phyloP scores from a whole-genome alignment of 2,797 vertebrate genomes.

The Crenuchus spilurus region DNA sequence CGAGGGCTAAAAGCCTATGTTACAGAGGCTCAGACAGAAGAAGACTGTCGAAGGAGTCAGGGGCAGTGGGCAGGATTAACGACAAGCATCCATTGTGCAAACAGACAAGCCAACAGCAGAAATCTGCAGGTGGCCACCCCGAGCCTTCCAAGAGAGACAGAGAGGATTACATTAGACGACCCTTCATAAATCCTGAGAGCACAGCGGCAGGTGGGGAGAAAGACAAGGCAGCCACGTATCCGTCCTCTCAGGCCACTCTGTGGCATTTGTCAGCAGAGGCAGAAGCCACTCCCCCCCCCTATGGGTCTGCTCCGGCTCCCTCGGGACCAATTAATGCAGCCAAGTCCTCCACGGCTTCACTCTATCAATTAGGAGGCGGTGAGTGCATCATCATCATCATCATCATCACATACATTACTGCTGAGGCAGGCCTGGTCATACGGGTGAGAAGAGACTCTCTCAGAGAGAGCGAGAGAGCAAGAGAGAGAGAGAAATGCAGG shows the following conservation, averaged over 20 bases:
- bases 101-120: slow-evolving; percentile 80
- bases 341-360: slow-evolving; percentile 91
- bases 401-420: slow-evolving; percentile 91
- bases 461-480: slow-evolving; percentile 74
- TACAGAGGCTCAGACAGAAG: slow-evolving; percentile 66
- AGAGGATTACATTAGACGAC: slow-evolving; percentile 80
- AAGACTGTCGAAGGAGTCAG: slow-evolving; percentile 76
- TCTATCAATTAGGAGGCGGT: slow-evolving; percentile 97
- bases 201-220: slow-evolving; percentile 73
- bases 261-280: slow-evolving; percentile 45
- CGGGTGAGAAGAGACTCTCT: slow-evolving; percentile 87
- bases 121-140: slow-evolving; percentile 79
- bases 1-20: slow-evolving; percentile 81
- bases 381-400: slow-evolving; percentile 83
- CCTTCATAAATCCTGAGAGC: slow-evolving; percentile 74
- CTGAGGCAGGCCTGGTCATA: slow-evolving; percentile 87
- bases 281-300: slow-evolving; percentile 73
- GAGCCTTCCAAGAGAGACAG: slow-evolving; percentile 74
- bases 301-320: slow-evolving; percentile 81
- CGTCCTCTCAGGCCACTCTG: slow-evolving; percentile 20
- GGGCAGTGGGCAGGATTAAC: slow-evolving; percentile 76
- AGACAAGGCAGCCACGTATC: slow-evolving; percentile 69
- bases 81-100: slow-evolving; percentile 75
- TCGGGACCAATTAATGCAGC: slow-evolving; percentile 95
- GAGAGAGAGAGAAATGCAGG: slow-evolving; percentile 72